Percentiles rank a stretch among this genome's conserved stretches.
Evolutionary conservation across 2,888 invertebrate genomes (phyloP).

Genomic region (Heliconius hortense): DNA sequence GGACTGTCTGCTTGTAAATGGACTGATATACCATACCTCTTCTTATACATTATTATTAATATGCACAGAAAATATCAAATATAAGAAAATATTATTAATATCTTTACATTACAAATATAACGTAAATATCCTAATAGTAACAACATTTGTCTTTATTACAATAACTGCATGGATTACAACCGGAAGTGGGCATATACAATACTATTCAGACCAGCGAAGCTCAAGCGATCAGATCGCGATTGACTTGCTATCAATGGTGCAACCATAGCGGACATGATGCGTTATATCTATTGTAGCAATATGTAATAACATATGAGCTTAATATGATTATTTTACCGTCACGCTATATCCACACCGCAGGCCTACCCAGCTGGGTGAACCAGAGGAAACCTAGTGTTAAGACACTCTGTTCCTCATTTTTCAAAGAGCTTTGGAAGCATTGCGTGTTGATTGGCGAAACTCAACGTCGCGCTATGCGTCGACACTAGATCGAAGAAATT

Average conservation of each 20-base stretch:
- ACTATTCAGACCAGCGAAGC: constrained; percentile 9
- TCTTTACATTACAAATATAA: background rate
- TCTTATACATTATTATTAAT: too few species aligned
- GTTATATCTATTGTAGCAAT: background rate
- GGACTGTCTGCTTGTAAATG: background rate
- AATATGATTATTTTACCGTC: background rate
- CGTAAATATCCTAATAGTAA: background rate
- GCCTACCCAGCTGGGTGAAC: background rate
- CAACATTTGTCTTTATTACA: background rate
- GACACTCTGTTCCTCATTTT: background rate
- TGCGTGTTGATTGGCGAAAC: background rate
- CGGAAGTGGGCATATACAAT: constrained; percentile 12
- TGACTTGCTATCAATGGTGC: constrained; percentile 40
- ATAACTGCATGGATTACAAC: background rate
- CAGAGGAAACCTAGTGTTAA: background rate
- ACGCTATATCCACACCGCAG: background rate
- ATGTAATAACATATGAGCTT: background rate
- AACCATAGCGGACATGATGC: constrained; percentile 5
- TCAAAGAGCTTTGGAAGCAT: background rate
- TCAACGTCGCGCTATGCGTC: background rate
- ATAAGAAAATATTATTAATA: background rate
- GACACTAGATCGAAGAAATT: background rate
- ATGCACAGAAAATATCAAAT: background rate
- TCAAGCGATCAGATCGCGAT: constrained; percentile 41
- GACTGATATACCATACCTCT: too few species aligned